phyloP scores from a whole-genome alignment of 2,113 vertebrate genomes.

The Brachionichthys hirsutus region DNA sequence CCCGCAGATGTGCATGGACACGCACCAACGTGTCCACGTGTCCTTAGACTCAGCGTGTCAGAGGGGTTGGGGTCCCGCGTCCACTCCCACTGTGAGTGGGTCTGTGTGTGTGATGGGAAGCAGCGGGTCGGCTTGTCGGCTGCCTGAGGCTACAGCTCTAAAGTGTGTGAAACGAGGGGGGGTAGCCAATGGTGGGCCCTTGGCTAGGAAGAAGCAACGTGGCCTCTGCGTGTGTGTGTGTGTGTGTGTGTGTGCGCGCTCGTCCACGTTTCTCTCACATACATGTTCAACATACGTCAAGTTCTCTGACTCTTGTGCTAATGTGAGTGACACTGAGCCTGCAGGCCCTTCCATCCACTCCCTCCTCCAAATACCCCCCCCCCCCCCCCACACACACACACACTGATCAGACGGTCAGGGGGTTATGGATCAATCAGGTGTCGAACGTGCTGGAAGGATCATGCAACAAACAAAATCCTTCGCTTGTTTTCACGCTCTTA shows the following conservation, averaged over 20 bases:
- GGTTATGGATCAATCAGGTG: conserved; percentile 40
- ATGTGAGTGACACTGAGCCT: conserved; percentile 62
- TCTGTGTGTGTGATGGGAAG: conserved; percentile 24
- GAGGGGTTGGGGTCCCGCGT: conserved; percentile 10
- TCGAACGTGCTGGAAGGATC: conserved; percentile 35
- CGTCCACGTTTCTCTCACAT: conserved; percentile 15
- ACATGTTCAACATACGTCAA: conserved; percentile 61
- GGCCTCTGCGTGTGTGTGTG: conserved; percentile 33
- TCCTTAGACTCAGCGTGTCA: conserved; percentile 32
- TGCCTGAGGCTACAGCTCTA: conserved; percentile 59
- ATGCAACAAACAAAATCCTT: too few species aligned
- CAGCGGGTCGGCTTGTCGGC: conserved; percentile 22
- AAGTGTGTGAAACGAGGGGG: conserved; percentile 67
- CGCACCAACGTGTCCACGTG: conserved; percentile 45
- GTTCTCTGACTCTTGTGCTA: conserved; percentile 62
- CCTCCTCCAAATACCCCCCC: conserved; percentile 12
- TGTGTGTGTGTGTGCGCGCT: not conserved
- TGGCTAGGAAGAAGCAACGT: conserved; percentile 29
- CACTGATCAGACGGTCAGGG: conserved; percentile 9
- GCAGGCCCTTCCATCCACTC: conserved; percentile 36
- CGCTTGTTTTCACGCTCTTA: too few species aligned
- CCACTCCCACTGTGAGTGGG: conserved; percentile 11
- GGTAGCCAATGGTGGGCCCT: conserved; percentile 51
- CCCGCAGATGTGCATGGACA: conserved; percentile 16
- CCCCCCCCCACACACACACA: too few species aligned